These are phyloP conservation scores for Drosophila limbata DNA, from an alignment of 2,888 invertebrate genomes.

Conservation along the genomic window DNA sequence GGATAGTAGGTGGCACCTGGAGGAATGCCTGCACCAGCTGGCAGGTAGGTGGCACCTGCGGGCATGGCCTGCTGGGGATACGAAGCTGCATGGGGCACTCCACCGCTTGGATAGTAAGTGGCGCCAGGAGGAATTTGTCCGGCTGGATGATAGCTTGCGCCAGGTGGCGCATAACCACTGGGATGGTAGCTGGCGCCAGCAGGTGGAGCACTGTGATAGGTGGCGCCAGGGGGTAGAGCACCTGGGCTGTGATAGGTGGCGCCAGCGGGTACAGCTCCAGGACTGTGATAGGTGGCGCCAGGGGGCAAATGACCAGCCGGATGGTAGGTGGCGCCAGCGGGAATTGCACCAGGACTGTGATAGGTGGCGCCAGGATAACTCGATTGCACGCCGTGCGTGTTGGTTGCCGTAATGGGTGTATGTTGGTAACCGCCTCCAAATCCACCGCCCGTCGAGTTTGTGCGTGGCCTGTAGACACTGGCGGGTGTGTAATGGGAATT, in stretches of 20 bases:
- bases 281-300: conserved; percentile 64
- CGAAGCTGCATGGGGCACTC: conserved; percentile 73
- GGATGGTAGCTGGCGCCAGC: conserved; percentile 68
- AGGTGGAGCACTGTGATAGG: conserved; percentile 61
- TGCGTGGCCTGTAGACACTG: conserved; percentile 65
- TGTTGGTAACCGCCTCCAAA: conserved; percentile 54
- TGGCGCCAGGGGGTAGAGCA: conserved; percentile 52
- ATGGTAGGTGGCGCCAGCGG: conserved; percentile 77
- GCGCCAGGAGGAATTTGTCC: conserved; percentile 72
- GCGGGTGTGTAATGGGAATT: conserved; percentile 65
- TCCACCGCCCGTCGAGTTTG: conserved; percentile 69
- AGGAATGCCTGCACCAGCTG: conserved; percentile 65
- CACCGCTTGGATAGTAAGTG: conserved; percentile 68
- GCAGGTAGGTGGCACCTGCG: conserved; percentile 74
- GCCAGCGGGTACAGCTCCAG: conserved; percentile 52
- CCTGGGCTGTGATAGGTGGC: conserved; percentile 66
- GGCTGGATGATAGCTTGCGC: conserved; percentile 65
- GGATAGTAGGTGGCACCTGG: conserved; percentile 78
- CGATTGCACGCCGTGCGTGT: conserved; percentile 76
- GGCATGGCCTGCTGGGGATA: conserved; percentile 73
- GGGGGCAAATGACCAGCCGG: conserved; percentile 72
- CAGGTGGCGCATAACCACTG: conserved; percentile 63
- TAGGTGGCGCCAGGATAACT: conserved; percentile 80
- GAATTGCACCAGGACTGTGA: conserved; percentile 57
- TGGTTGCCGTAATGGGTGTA: conserved; percentile 79